Conservation (phyloP, 1,140 invertebrate genomes). For the Ceratina australensis region DNA sequence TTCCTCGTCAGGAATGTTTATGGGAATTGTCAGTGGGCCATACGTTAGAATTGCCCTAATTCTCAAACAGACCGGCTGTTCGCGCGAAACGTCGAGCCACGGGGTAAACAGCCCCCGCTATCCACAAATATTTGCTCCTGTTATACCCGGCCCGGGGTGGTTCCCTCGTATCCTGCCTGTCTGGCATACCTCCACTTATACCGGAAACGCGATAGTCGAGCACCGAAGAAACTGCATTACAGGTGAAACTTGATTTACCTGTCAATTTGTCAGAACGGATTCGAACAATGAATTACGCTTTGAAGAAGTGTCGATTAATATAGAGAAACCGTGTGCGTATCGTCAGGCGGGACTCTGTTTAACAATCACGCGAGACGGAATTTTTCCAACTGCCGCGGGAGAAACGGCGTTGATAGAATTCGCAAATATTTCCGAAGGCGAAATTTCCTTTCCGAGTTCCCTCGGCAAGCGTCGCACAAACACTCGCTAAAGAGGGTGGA, state of each 20-base stretch:
- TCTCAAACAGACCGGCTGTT: constrained; percentile 57
- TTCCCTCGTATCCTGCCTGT: not conserved
- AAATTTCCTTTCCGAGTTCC: constrained; percentile 17
- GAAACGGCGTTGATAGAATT: constrained; percentile 16
- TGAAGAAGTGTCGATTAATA: too few species aligned
- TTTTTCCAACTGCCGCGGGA: not conserved
- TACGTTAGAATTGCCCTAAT: constrained; percentile 54
- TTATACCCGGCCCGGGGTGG: constrained; percentile 38
- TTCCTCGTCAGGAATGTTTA: not conserved
- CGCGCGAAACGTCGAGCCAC: constrained; percentile 54
- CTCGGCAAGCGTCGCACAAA: not conserved
- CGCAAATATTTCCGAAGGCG: constrained; percentile 12
- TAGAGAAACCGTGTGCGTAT: too few species aligned
- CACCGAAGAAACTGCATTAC: not conserved
- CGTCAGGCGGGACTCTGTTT: not conserved
- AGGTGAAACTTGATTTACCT: too few species aligned
- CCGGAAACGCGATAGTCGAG: not conserved
- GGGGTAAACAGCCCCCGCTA: constrained; percentile 64
- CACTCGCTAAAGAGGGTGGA: constrained; percentile 20
- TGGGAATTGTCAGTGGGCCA: constrained; percentile 6
- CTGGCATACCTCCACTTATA: not conserved
- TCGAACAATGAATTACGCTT: too few species aligned
- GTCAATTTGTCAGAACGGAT: too few species aligned
- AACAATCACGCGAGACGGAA: not conserved
- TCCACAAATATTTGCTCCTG: constrained; percentile 68